Conservation (phyloP, 2,797 vertebrate genomes). For the Molossus molossus region DNA sequence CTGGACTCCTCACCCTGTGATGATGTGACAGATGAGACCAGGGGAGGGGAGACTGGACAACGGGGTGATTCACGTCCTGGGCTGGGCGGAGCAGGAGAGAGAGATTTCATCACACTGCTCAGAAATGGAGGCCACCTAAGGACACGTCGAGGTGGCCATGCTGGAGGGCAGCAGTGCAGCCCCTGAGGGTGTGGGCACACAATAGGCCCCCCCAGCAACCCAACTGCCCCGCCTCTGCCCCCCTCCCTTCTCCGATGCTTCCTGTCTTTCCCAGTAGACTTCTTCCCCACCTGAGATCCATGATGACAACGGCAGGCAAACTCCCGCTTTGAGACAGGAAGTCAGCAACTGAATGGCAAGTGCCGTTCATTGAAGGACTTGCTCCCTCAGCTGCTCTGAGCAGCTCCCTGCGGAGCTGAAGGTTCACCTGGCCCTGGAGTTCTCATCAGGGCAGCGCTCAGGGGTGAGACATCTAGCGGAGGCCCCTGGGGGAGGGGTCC, state of each 20-base stretch:
- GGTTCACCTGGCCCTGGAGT: neutral
- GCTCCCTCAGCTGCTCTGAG: neutral
- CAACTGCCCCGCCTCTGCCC: neutral
- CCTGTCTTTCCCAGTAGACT: neutral
- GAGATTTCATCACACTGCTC: neutral
- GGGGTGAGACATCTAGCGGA: neutral
- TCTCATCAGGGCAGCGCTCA: neutral
- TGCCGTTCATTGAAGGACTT: neutral
- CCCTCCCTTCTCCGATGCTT: neutral
- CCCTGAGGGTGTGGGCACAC: accelerated
- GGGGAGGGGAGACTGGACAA: neutral
- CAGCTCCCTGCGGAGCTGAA: neutral
- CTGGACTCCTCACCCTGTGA: too few relatives aligned
- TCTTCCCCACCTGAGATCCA: accelerated
- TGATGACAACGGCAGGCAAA: accelerated
- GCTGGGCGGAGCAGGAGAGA: too few relatives aligned
- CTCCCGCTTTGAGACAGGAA: neutral
- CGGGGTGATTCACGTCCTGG: too few relatives aligned
- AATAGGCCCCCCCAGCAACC: accelerated
- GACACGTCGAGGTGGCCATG: accelerated
- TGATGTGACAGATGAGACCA: too few relatives aligned
- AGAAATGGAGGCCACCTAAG: neutral
- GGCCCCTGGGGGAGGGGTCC: neutral
- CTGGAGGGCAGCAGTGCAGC: accelerated
- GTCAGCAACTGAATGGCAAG: neutral